phyloP scores from a whole-genome alignment of 2,113 vertebrate species.

The Probosciger aterrimus region DNA sequence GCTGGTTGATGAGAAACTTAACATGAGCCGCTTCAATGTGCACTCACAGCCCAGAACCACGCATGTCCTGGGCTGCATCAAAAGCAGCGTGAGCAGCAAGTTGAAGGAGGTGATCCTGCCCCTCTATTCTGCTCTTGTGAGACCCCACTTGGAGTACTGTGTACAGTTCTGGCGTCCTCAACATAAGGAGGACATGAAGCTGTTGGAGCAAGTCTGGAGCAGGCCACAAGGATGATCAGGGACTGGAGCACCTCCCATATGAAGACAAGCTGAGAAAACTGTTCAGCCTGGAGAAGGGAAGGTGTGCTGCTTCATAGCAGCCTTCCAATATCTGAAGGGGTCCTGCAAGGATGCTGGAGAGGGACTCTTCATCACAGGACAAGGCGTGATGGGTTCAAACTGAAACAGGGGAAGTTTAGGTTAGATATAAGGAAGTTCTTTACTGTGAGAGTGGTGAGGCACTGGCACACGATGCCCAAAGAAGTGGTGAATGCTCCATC shows the following conservation, averaged over 20 bases:
- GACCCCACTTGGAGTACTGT: neutral
- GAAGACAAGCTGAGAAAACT: neutral
- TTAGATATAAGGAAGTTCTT: neutral
- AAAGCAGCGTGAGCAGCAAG: neutral
- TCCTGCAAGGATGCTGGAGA: neutral
- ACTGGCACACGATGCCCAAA: neutral
- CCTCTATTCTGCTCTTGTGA: neutral
- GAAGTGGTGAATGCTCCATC: neutral
- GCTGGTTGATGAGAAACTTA: neutral
- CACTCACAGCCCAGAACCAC: neutral
- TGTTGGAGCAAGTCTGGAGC: neutral
- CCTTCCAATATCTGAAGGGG: neutral
- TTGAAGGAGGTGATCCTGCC: neutral
- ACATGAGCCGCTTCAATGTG: neutral
- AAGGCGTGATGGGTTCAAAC: neutral
- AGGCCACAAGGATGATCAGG: neutral
- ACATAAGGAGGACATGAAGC: neutral
- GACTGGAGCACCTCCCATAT: neutral
- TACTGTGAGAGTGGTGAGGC: neutral
- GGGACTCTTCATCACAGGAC: neutral
- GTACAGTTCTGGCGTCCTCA: neutral
- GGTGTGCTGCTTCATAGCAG: neutral
- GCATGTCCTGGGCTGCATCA: neutral
- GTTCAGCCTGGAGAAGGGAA: neutral
- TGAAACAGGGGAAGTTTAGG: neutral